Base-by-base conservation (phyloP, 2,797 vertebrate species). In the Platalea minor region DNA sequence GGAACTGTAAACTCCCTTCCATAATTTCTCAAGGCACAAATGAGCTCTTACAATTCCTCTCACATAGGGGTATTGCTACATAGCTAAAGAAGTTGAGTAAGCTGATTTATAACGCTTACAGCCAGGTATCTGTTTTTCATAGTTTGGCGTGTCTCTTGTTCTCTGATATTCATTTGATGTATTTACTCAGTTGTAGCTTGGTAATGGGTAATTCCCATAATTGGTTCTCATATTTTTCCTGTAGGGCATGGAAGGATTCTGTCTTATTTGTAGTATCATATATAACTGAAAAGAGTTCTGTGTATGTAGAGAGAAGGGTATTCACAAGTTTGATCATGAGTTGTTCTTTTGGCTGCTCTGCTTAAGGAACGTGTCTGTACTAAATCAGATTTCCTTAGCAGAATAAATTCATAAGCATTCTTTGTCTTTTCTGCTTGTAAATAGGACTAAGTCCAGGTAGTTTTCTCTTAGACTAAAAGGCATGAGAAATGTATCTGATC, bases 251-350 rank as follows among this genome's bases (percentile, higher is more conserved):
- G 54, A 93, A 92, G 54, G 37, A 57, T 85, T 89, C 33, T 75
- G 8, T 65, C 46, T 88, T 31, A 37, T 83, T 91, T 88, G 11
- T 35, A 75, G 46, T 31, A 46, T 77, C 76, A 75, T 23, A 67
- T 46, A 39, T 45, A 88, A 77, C 39, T 92, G 60, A 89, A 87
- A 90, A 48, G 57, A 78, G 9, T 72, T 92, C 50, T 85, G 33
- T 72, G 25, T 51, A 24, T 68, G 19, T 21, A 41, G 31, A 45
- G 46, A 41, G 41, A 93, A 87, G 25, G n/a, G 5, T 48, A 50
- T 54, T 89, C 80, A 89, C 56, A 92, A 76, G 75, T 82, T 83
- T 35, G 56, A 92, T 95, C 68, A 94, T 75, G 68, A 72, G 50
- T 59, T 89, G 26, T 33, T 88, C 18, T 88, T 95, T 84, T 83